Evolutionary conservation across 2,113 vertebrate species (phyloP).

Genomic region (Conger conger): DNA sequence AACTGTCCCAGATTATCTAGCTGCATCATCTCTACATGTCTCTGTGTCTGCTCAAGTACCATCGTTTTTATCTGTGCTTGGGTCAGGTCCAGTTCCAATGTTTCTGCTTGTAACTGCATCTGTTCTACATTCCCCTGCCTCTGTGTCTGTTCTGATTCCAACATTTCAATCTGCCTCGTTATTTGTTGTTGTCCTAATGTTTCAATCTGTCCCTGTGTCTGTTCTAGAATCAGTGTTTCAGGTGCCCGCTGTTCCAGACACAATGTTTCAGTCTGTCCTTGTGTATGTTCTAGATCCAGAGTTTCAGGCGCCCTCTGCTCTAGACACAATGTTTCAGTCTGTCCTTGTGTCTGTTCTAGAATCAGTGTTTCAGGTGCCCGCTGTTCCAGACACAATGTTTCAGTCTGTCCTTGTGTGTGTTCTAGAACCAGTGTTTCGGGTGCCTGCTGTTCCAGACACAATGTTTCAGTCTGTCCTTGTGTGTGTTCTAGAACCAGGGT

Average conservation of each 20-base stretch:
- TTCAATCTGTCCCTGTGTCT: constrained; percentile 44
- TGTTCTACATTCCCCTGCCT: background rate
- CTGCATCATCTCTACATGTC: background rate
- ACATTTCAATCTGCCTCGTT: background rate
- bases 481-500: constrained; percentile 53
- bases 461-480: constrained; percentile 36
- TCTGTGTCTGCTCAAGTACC: background rate
- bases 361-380: background rate
- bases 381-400: background rate
- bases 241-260: too few relatives aligned
- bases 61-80: constrained; percentile 1
- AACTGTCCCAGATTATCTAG: constrained; percentile 1
- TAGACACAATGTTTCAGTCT: background rate
- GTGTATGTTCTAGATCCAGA: background rate
- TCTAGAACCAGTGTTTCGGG: background rate
- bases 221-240: constrained; percentile 50
- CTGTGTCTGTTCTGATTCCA: constrained; percentile 1
- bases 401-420: constrained; percentile 3
- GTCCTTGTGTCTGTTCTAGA: background rate
- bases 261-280: too few relatives aligned
- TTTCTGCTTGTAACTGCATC: background rate
- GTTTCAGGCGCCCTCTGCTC: background rate
- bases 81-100: constrained; percentile 18
- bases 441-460: background rate
- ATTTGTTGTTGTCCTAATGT: background rate